phyloP scores from a whole-genome alignment of 2,888 invertebrate genomes.

The Halictus quadricinctus region DNA sequence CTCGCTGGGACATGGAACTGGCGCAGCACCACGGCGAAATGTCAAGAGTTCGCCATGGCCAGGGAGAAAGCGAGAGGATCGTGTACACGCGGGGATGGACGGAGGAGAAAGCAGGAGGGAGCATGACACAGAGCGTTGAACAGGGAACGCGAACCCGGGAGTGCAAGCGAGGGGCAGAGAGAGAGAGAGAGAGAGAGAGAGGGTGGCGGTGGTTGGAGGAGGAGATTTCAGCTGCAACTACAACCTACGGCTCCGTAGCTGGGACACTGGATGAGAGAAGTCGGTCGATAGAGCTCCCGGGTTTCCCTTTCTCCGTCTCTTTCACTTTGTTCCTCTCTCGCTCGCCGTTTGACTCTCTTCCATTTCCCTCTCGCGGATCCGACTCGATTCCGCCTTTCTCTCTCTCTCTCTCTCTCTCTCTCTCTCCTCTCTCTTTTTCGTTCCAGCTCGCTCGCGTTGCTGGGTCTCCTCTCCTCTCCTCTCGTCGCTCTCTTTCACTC shows the following conservation, averaged over 20 bases:
- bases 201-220: slow-evolving; percentile 39
- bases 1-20: slow-evolving; percentile 70
- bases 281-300: slow-evolving; percentile 81
- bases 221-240: slow-evolving; percentile 76
- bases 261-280: slow-evolving; percentile 78
- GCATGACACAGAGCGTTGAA: not conserved
- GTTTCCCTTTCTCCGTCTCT: slow-evolving; percentile 63
- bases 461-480: not conserved
- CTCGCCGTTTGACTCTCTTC: slow-evolving; percentile 30
- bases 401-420: slow-evolving; percentile 3
- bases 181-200: slow-evolving; percentile 32
- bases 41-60: slow-evolving; percentile 73
- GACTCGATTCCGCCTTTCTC: slow-evolving; percentile 10
- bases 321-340: slow-evolving; percentile 31
- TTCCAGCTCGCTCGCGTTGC: not conserved
- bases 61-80: slow-evolving; percentile 48
- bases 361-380: slow-evolving; percentile 30
- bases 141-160: slow-evolving; percentile 1
- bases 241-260: slow-evolving; percentile 76
- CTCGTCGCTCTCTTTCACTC: not conserved
- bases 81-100: slow-evolving; percentile 30
- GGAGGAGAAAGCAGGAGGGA: slow-evolving; percentile 29
- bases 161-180: slow-evolving; percentile 25
- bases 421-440: slow-evolving; percentile 7
- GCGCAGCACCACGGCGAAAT: slow-evolving; percentile 73